Base-by-base conservation (phyloP, 1,140 invertebrate genomes). In the Pararge aegeria region DNA sequence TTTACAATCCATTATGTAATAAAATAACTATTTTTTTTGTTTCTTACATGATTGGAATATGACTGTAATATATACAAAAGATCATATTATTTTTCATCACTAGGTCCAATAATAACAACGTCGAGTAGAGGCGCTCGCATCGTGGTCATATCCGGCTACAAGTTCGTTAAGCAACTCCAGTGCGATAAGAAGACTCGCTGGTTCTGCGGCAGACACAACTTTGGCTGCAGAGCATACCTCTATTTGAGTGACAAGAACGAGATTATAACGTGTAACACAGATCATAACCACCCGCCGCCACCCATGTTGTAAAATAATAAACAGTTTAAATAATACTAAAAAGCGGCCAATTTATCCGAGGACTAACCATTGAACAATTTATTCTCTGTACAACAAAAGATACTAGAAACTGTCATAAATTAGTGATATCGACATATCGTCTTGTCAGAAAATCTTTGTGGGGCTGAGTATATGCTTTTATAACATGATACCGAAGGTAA, bases 181-280 rank as follows among this genome's bases (percentile, higher is more conserved):
- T 27, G 6, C 1, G 34, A 37, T 3, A 16, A 16, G 2, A 70
- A 64, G 29, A 61, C 51, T 12, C 50, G 58, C 0, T 82, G 83
- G 79, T 56, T 51, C 12, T 85, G 81, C 50, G 55, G 57, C 1
- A 68, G 66, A 0, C 64, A 73, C 15, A 51, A 50, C 7, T 63
- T 48, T 6, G 68, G 79, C 1, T 83, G 79, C 52, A 58, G 40
- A 19, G 75, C 77, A 5, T 38, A 44, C 13, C 13, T 76, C 1
- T 55, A 57, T 21, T 24, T 57, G n/a, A 57, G 15, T 9, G 55
- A 29, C n/a, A 18, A 57, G 10, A 29, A 61, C 16, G 42, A 51
- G 7, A 56, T 68, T 10, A 20, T 70, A 0, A 69, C 49, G 18
- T 55, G 52, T 16, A 67, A 67, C 16, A 63, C 63, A 3, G 16